Evolutionary conservation across 2,888 invertebrate species (phyloP), one percentile per base, ranked within the genome.

Genomic region (Pelosia muscerda): DNA sequence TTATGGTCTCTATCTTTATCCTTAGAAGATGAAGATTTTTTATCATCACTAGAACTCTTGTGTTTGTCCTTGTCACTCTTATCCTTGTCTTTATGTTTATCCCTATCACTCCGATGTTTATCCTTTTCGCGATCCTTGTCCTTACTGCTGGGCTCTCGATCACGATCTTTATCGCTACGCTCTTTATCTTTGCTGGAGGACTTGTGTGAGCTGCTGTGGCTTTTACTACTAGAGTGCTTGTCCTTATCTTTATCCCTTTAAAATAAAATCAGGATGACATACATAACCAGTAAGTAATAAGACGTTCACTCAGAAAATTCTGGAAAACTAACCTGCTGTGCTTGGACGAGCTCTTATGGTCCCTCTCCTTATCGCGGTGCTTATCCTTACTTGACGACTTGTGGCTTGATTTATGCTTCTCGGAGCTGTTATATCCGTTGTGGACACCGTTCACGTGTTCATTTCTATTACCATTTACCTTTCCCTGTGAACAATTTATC

Each of bases 371-470:
- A 83, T 96, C 96, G 74, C 96, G 95, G 85, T 97, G 96, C 84
- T 96, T 96, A 84, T 96, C 96, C 84, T 96, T 96, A 86, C 96
- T 96, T 11, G 96, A 96, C 38, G 96, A 96, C 88, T 96, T 96
- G 88, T 96, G 96, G 84, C 96, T 96, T 76, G 96, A 92, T 91
- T 95, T 91, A 91, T 96, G 90, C 89, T 95, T 95, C 69, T 94
- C 92, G 72, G 95, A 92, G 84, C 92, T 91, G 88, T 83, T 88
- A 89, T 97, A 97, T 66, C 98, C 98, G 93, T 98, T 97, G 85
- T 97, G 97, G 86, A 97, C 94, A 71, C 98, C 98, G 95, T 98
- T 98, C 93, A 97, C 95, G 94, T 96, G 96, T 90, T 95, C 95
- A 87, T 85, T 93, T 90, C 93, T 95, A 90, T 91, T 93, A 75